A percentile compares a stretch with the other conserved stretches of the same genome.
These are phyloP conservation scores for Terebella lapidaria DNA, from an alignment of 2,888 invertebrate genomes.

Conservation along the genomic window DNA sequence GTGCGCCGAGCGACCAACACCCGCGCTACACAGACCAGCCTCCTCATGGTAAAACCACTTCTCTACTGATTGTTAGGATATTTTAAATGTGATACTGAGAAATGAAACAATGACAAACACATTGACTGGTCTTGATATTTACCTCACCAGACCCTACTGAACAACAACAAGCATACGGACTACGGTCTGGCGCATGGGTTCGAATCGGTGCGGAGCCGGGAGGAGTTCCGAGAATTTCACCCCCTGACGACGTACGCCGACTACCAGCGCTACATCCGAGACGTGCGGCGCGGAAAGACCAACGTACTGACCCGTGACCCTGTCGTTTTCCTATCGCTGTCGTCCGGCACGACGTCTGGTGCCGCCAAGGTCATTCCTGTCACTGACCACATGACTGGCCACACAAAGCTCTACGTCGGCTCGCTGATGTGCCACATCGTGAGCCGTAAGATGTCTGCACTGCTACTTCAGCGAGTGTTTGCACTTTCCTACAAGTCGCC, in stretches of 20 bases:
- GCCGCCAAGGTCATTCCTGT: slow-evolving; percentile 24
- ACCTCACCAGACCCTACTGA: no score
- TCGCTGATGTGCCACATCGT: slow-evolving; percentile 15
- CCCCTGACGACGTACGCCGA: slow-evolving; percentile 21
- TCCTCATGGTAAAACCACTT: slow-evolving; percentile 14
- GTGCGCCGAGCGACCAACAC: not conserved
- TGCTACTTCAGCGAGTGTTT: slow-evolving; percentile 14
- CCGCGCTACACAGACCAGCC: slow-evolving; percentile 8
- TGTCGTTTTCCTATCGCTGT: slow-evolving; percentile 24
- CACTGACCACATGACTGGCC: slow-evolving; percentile 10
- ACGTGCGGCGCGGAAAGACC: slow-evolving; percentile 4
- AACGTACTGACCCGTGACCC: slow-evolving; percentile 21
- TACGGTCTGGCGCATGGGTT: slow-evolving; percentile 17
- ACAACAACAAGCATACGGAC: slow-evolving; percentile 14
- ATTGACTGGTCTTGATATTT: no score
- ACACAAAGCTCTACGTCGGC: slow-evolving; percentile 4
- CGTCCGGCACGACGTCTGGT: slow-evolving; percentile 30
- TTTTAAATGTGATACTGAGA: no score
- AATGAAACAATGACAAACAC: no score
- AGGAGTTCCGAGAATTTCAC: slow-evolving; percentile 15
- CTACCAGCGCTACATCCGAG: slow-evolving; percentile 14
- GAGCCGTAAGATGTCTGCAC: slow-evolving; percentile 3
- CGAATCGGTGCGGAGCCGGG: slow-evolving; percentile 9
- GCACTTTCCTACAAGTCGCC: slow-evolving; percentile 12
- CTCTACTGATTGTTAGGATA: no score